Conservation (phyloP, 2,888 invertebrate species). For the Stenodera caucasica region DNA sequence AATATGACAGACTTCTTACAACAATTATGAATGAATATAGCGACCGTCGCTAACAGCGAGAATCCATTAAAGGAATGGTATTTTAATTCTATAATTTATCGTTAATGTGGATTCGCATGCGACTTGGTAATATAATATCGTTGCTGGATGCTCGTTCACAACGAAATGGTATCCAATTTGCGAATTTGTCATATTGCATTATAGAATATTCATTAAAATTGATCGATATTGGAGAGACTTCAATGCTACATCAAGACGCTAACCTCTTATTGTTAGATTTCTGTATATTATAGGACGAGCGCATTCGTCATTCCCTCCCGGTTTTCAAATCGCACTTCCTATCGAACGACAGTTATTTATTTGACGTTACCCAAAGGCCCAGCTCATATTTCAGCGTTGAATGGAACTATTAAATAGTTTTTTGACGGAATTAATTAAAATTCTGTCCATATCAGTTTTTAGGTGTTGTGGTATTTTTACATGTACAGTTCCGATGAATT, state of each 20-base stretch:
- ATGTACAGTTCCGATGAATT: constrained; percentile 19
- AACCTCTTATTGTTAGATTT: no score
- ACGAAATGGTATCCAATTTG: background rate
- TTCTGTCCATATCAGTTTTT: constrained; percentile 18
- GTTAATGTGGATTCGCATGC: constrained; percentile 53
- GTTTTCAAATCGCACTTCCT: constrained; percentile 19
- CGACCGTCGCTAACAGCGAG: constrained; percentile 50
- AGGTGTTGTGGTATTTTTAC: constrained; percentile 16
- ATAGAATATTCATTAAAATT: background rate
- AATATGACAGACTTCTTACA: constrained; percentile 9
- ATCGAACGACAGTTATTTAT: constrained; percentile 23
- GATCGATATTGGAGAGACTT: background rate
- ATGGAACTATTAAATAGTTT: constrained; percentile 27
- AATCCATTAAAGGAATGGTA: constrained; percentile 52
- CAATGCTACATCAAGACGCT: background rate
- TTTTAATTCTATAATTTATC: constrained; percentile 55
- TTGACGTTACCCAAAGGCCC: constrained; percentile 22
- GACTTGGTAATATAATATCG: constrained; percentile 39
- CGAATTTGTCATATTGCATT: background rate
- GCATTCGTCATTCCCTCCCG: constrained; percentile 23
- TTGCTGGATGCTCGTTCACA: constrained; percentile 15
- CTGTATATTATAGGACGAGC: constrained; percentile 15
- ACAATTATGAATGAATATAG: constrained; percentile 49
- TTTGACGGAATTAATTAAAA: constrained; percentile 29
- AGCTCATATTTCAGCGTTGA: constrained; percentile 29